Percentiles rank a stretch among this genome's conserved stretches.
Conservation (phyloP, 2,797 vertebrate species). For the Balearica regulorum region DNA sequence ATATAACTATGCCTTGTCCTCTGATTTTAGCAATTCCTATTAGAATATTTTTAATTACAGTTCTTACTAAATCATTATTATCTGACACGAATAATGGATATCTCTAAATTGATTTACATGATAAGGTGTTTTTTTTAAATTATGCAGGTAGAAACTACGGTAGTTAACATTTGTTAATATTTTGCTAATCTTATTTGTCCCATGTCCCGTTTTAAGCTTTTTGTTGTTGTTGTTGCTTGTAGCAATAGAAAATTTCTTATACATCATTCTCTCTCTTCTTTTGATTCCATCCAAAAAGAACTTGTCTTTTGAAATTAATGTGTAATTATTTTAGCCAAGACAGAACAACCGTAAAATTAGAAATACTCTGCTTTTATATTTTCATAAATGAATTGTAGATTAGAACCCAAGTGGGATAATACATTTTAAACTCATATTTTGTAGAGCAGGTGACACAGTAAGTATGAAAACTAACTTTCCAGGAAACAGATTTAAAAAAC, state of each 20-base stretch:
- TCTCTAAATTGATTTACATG: background rate
- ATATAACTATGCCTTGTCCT: background rate
- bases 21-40: slow-evolving; percentile 8
- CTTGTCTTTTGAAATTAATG: background rate
- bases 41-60: slow-evolving; percentile 26
- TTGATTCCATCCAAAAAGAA: background rate
- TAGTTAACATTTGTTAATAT: background rate
- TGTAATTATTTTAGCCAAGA: background rate
- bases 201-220: background rate
- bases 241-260: background rate
- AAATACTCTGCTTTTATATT: background rate
- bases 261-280: background rate
- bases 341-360: background rate
- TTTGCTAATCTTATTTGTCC: background rate
- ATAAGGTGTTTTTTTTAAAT: background rate
- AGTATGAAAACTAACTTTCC: background rate
- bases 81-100: background rate
- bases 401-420: background rate
- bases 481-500: background rate
- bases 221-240: background rate
- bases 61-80: background rate
- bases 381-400: background rate
- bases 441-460: background rate
- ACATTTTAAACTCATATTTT: background rate
- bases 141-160: background rate